Percentiles rank a stretch among this genome's conserved stretches.
These are phyloP conservation scores for Drosophila ambigua DNA, from an alignment of 1,140 invertebrate species.

Conservation along the genomic window DNA sequence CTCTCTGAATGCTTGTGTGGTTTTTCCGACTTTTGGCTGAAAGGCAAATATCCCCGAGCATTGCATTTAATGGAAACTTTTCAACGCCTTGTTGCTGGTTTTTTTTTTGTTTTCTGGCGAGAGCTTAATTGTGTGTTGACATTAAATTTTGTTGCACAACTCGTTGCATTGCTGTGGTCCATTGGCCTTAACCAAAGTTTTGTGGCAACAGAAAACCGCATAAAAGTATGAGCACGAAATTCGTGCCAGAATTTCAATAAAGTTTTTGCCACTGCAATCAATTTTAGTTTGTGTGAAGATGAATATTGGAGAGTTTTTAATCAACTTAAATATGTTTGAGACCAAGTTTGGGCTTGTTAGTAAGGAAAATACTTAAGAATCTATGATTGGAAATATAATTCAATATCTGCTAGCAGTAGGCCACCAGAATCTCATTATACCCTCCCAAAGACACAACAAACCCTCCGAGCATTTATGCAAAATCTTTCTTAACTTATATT, in stretches of 20 bases:
- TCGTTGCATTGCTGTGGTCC: conserved; percentile 3
- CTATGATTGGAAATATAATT: too few species aligned
- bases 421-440: too few species aligned
- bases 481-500: too few species aligned
- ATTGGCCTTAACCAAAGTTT: conserved; percentile 18
- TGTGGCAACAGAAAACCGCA: conserved; percentile 3
- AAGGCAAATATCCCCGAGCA: conserved; percentile 29
- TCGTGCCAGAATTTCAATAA: too few species aligned
- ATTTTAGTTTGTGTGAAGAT: conserved; percentile 5
- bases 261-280: conserved; percentile 14
- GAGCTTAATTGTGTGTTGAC: conserved; percentile 37
- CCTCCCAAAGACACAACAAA: too few species aligned
- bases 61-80: conserved; percentile 23
- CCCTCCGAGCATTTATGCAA: too few species aligned
- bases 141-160: conserved; percentile 37
- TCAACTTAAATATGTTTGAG: too few species aligned
- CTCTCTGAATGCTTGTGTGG: not conserved
- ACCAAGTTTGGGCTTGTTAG: too few species aligned
- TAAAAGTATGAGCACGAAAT: not conserved
- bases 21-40: conserved; percentile 15
- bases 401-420: too few species aligned
- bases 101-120: conserved; percentile 6
- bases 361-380: too few species aligned
- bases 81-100: not conserved
- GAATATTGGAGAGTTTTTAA: too few species aligned